Conservation (phyloP, 2,888 invertebrate species). For the Orthosia gothica region DNA sequence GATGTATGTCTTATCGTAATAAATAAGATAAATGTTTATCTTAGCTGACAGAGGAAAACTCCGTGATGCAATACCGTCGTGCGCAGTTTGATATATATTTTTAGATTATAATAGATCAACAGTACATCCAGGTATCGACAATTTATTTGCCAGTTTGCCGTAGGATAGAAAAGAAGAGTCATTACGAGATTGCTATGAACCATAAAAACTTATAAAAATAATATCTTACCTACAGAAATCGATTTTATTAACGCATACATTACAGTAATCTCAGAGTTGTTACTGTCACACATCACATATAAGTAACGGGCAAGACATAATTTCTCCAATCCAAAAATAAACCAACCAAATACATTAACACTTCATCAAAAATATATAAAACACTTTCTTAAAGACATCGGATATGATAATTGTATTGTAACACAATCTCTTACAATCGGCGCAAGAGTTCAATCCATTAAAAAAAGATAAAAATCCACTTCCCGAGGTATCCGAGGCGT, state of each 20-base stretch:
- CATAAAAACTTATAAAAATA: too few relatives aligned
- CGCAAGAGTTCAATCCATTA: constrained; percentile 66
- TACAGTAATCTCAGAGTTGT: too few relatives aligned
- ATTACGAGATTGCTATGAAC: too few relatives aligned
- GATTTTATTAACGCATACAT: too few relatives aligned
- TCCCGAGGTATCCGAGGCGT: constrained; percentile 62
- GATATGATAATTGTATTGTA: constrained; percentile 67
- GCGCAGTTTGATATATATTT: constrained; percentile 13
- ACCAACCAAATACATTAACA: background rate
- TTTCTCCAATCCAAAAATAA: background rate
- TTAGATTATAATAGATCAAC: background rate
- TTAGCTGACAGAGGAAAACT: constrained; percentile 49
- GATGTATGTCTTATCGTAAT: constrained; percentile 42
- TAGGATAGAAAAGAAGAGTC: too few relatives aligned
- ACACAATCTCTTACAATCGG: constrained; percentile 70
- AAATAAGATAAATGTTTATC: constrained; percentile 48
- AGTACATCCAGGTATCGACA: too few relatives aligned
- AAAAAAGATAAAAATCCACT: constrained; percentile 70
- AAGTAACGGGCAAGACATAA: too few relatives aligned
- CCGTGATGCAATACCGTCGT: background rate
- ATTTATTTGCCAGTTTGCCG: too few relatives aligned
- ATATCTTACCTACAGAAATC: too few relatives aligned
- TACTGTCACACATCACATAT: too few relatives aligned
- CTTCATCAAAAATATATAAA: constrained; percentile 26
- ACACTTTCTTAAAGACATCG: constrained; percentile 47